phyloP scores from a whole-genome alignment of 2,888 invertebrate species.

The Dendrolimus pini region DNA sequence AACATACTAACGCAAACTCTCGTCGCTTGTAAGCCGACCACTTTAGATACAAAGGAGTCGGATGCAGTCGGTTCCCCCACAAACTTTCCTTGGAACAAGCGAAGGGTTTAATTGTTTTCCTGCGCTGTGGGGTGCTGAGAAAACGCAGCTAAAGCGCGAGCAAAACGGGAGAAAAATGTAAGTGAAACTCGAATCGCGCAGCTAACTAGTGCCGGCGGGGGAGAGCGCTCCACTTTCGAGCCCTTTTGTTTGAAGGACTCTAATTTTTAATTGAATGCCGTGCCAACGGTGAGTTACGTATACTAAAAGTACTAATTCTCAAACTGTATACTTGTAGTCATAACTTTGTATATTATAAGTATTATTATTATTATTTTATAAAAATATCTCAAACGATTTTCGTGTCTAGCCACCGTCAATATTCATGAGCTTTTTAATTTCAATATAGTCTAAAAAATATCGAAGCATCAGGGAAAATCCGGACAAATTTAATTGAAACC shows the following conservation, averaged over 20 bases:
- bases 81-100: constrained; percentile 57
- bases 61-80: constrained; percentile 43
- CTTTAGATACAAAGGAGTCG: constrained; percentile 51
- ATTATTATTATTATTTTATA: no score
- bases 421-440: no score
- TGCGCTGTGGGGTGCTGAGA: constrained; percentile 46
- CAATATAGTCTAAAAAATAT: no score
- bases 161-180: constrained; percentile 15
- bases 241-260: constrained; percentile 49
- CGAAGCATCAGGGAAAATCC: no score
- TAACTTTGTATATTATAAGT: no score
- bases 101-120: constrained; percentile 72
- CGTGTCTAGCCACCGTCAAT: no score
- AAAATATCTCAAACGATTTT: no score
- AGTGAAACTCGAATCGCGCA: background rate
- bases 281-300: constrained; percentile 2
- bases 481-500: no score
- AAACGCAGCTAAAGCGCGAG: constrained; percentile 49
- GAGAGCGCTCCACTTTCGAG: constrained; percentile 39
- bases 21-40: constrained; percentile 20
- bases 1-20: constrained; percentile 14
- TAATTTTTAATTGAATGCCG: constrained; percentile 58
- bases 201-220: background rate
- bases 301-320: background rate
- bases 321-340: background rate